Conservation (phyloP, 53 echinoderm and acorn worm species). For the Echinarachnius parma region DNA sequence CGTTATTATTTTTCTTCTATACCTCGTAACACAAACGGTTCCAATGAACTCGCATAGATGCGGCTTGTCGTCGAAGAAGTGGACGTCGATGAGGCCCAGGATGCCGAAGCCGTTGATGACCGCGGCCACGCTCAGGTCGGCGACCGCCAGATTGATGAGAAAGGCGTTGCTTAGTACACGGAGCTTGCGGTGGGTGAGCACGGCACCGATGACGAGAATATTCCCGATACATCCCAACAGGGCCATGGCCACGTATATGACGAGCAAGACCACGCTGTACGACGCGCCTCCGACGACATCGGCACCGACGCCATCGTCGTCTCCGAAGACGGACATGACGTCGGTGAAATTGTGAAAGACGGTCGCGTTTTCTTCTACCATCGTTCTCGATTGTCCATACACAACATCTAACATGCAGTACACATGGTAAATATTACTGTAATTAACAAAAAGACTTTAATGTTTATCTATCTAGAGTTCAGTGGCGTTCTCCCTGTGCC, state of each 20-base stretch:
- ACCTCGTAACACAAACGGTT: constrained; percentile 57
- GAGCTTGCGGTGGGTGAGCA: constrained; percentile 51
- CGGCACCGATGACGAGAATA: constrained; percentile 65
- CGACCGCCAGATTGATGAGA: constrained; percentile 58
- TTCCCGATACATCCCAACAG: constrained; percentile 56
- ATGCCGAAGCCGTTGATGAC: constrained; percentile 64
- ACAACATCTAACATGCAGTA: no score
- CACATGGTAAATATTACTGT: no score
- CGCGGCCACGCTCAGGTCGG: constrained; percentile 55
- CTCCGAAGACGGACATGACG: no score
- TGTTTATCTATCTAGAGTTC: no score
- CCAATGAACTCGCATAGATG: constrained; percentile 59
- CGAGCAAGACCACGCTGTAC: constrained; percentile 9
- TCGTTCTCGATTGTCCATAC: no score
- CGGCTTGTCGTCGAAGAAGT: constrained; percentile 53
- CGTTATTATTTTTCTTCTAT: no score
- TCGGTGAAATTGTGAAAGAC: no score
- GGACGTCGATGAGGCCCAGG: constrained; percentile 46
- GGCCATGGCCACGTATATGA: background rate
- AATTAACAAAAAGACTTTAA: no score
- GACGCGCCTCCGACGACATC: constrained; percentile 5
- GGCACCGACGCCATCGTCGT: background rate
- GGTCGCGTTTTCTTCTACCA: no score
- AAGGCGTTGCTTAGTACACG: constrained; percentile 61
- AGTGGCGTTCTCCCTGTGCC: no score